phyloP scores from a whole-genome alignment of 2,113 vertebrate genomes.

The Microcebus lehilahytsara region DNA sequence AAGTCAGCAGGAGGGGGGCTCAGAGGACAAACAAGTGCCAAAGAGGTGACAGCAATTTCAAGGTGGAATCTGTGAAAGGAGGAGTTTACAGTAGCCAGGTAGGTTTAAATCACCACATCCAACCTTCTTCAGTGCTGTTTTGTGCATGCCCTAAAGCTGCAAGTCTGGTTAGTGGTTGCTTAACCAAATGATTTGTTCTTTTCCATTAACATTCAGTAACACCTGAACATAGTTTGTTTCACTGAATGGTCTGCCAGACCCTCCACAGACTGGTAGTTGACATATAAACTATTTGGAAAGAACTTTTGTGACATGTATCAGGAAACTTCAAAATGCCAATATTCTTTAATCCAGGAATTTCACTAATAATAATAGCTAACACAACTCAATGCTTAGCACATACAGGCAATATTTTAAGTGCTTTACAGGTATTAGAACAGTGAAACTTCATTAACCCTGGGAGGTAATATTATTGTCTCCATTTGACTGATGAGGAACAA shows the following conservation, averaged over 20 bases:
- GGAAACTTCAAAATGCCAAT: background rate
- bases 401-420: background rate
- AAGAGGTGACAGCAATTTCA: background rate
- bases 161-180: background rate
- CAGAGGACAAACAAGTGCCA: background rate
- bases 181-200: background rate
- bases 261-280: background rate
- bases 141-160: background rate
- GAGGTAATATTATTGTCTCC: background rate
- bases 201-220: background rate
- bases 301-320: background rate
- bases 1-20: background rate
- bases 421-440: background rate
- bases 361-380: background rate
- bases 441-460: background rate
- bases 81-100: background rate
- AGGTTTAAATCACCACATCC: background rate
- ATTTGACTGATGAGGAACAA: background rate
- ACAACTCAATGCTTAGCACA: background rate
- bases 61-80: background rate
- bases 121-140: background rate
- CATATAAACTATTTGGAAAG: constrained; percentile 2
- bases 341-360: constrained; percentile 8
- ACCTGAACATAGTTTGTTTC: background rate
- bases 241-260: background rate